These are phyloP conservation scores for Ranitomeya imitator DNA, from an alignment of 2,113 vertebrate species.

Conservation along the genomic window DNA sequence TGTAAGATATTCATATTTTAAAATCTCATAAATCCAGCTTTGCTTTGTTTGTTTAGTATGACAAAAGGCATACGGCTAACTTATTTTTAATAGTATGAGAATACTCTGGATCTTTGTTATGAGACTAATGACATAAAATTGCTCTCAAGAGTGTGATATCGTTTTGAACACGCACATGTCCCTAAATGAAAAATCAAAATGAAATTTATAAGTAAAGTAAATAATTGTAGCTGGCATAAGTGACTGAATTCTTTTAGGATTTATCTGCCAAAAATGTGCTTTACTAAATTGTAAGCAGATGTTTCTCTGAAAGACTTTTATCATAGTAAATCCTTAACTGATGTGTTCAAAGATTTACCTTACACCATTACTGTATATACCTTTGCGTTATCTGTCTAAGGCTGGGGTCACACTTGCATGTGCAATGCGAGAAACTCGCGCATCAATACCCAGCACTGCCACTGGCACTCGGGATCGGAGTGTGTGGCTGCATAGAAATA, in stretches of 20 bases:
- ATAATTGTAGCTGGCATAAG: conserved; percentile 22
- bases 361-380: background rate
- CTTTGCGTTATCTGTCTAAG: background rate
- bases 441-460: too few species aligned
- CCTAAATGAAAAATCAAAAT: conserved; percentile 26
- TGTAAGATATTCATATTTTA: background rate
- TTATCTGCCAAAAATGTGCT: conserved; percentile 25
- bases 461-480: too few species aligned
- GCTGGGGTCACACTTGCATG: too few species aligned
- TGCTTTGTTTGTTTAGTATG: background rate
- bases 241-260: conserved; percentile 16
- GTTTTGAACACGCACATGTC: conserved; percentile 9
- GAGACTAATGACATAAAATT: conserved; percentile 25
- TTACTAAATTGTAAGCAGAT: conserved; percentile 28
- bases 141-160: conserved; percentile 2
- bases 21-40: background rate
- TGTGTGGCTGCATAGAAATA: too few species aligned
- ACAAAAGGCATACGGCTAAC: background rate
- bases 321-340: conserved; percentile 16
- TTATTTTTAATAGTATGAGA: conserved; percentile 13
- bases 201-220: conserved; percentile 1
- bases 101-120: background rate
- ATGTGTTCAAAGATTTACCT: background rate
- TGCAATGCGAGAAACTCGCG: too few species aligned
- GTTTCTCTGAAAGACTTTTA: background rate